Percentiles rank a stretch among this genome's conserved stretches.
Evolutionary conservation across 2,797 vertebrate species (phyloP).

Genomic region (Parauchenoglanis punctatus): DNA sequence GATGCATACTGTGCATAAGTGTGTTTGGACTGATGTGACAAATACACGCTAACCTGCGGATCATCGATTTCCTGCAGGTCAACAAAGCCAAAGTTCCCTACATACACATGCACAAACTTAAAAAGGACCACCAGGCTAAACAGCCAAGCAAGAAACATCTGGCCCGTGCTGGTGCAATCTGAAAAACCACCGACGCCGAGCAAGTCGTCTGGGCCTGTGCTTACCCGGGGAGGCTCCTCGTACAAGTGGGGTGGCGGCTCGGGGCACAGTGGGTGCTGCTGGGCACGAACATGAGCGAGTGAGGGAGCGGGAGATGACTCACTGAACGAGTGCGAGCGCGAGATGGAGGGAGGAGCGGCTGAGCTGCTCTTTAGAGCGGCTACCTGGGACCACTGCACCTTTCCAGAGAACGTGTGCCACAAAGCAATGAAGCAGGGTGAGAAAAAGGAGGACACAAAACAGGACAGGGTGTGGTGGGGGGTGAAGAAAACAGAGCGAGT

Average conservation of each 20-base stretch:
- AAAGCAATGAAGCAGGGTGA: slow-evolving; percentile 21
- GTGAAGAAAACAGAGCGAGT: slow-evolving; percentile 2
- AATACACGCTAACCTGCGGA: neutral
- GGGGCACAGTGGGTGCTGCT: slow-evolving; percentile 81
- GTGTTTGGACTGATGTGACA: slow-evolving; percentile 10
- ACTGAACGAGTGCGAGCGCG: slow-evolving; percentile 87
- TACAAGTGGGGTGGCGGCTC: slow-evolving; percentile 84
- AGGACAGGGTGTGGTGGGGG: slow-evolving; percentile 24
- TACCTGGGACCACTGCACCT: slow-evolving; percentile 91
- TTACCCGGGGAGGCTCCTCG: slow-evolving; percentile 73
- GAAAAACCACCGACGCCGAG: neutral
- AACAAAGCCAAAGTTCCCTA: neutral
- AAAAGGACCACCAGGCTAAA: neutral
- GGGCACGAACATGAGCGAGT: slow-evolving; percentile 89
- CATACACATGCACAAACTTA: neutral
- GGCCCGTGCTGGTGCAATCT: neutral
- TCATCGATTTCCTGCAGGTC: neutral
- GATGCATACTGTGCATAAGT: neutral
- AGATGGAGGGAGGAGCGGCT: slow-evolving; percentile 75
- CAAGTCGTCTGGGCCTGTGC: slow-evolving; percentile 31
- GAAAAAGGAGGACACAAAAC: slow-evolving; percentile 33
- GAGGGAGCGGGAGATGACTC: slow-evolving; percentile 80
- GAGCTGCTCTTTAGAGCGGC: slow-evolving; percentile 91
- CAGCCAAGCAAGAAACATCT: neutral
- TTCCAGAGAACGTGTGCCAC: slow-evolving; percentile 64